Conservation (phyloP, 2,888 invertebrate genomes). For the Megastigmus dorsalis region DNA sequence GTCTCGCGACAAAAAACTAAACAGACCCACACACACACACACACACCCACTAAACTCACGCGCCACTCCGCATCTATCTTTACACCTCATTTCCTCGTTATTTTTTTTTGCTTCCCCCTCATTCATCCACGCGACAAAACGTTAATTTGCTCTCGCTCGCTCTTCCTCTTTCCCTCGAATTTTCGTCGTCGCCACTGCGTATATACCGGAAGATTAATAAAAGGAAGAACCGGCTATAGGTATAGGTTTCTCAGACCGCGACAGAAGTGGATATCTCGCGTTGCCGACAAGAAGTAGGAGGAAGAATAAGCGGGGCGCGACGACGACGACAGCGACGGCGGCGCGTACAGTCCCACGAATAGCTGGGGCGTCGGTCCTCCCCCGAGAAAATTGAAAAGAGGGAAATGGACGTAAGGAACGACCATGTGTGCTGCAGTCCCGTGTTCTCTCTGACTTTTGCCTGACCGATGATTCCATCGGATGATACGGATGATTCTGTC, state of each 20-base stretch:
- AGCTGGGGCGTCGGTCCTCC: background rate
- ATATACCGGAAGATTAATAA: no score
- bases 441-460: background rate
- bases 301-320: conserved; percentile 19
- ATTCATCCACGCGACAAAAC: conserved; percentile 8
- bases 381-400: conserved; percentile 26
- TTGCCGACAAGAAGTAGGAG: no score
- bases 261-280: background rate
- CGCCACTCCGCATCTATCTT: conserved; percentile 13
- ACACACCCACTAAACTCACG: no score
- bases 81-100: conserved; percentile 7
- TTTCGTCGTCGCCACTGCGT: no score
- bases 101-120: background rate
- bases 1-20: no score
- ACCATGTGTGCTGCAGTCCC: background rate
- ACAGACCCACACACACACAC: no score
- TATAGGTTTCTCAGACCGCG: background rate
- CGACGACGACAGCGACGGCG: no score
- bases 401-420: conserved; percentile 1
- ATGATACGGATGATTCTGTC: no score
- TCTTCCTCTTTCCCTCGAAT: no score
- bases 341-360: background rate
- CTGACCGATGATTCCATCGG: conserved; percentile 5
- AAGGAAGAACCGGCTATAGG: background rate
- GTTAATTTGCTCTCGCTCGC: no score